Percentiles rank a stretch among this genome's conserved stretches.
These are phyloP conservation scores for Lophochroa leadbeateri DNA, from an alignment of 2,113 vertebrate species.

Conservation along the genomic window DNA sequence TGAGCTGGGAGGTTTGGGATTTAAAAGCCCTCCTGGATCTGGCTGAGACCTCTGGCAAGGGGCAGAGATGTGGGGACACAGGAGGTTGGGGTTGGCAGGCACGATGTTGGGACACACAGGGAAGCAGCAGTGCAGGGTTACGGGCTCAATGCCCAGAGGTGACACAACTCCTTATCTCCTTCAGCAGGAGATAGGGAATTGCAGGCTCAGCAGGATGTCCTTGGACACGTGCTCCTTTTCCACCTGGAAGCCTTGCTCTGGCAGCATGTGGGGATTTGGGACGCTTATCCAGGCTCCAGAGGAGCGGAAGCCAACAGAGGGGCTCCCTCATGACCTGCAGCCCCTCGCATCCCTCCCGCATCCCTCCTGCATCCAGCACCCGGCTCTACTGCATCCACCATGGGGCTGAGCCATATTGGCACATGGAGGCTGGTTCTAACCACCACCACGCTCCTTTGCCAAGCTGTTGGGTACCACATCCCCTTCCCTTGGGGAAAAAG, in stretches of 20 bases:
- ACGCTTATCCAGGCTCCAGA: background rate
- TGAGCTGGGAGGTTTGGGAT: background rate
- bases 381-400: accelerated
- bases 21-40: background rate
- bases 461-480: background rate
- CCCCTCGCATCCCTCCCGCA: background rate
- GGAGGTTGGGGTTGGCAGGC: background rate
- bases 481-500: background rate
- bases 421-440: accelerated
- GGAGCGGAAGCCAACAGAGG: background rate
- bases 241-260: background rate
- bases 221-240: background rate
- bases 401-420: accelerated
- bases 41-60: too few species aligned
- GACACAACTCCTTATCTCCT: accelerated
- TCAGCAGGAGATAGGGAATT: accelerated
- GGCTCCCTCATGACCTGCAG: accelerated
- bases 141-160: background rate
- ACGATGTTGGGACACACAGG: accelerated
- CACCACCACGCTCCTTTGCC: background rate
- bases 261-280: background rate
- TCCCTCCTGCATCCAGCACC: background rate
- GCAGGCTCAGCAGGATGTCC: background rate
- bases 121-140: accelerated
- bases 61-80: accelerated